A percentile compares a stretch with the other conserved stretches of the same genome.
Evolutionary conservation across 2,888 invertebrate genomes (phyloP).

Genomic region (Ornithoptera alexandrae): DNA sequence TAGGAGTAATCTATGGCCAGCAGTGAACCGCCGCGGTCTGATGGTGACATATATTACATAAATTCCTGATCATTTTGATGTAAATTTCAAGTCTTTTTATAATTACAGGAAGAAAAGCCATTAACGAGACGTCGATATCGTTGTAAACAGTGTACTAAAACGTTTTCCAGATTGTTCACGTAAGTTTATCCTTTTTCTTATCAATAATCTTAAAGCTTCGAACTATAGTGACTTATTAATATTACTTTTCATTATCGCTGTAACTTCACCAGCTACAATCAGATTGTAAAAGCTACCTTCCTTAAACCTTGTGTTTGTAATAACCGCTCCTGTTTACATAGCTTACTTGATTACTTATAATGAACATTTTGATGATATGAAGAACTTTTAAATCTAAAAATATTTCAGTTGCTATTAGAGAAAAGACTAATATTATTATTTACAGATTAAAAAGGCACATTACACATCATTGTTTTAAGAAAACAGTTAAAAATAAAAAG

Average conservation of each 20-base stretch:
- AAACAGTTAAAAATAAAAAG: slow-evolving; percentile 32
- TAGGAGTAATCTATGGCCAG: too few species aligned
- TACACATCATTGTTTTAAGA: slow-evolving; percentile 44
- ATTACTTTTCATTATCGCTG: too few species aligned
- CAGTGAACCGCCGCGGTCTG: too few species aligned
- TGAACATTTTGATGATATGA: background rate
- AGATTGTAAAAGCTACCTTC: too few species aligned
- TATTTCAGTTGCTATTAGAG: background rate
- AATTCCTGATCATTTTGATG: background rate
- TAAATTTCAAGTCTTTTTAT: background rate
- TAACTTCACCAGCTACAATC: too few species aligned
- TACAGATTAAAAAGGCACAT: slow-evolving; percentile 55
- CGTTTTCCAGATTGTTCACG: slow-evolving; percentile 53
- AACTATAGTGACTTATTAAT: background rate
- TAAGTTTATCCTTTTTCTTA: slow-evolving; percentile 35
- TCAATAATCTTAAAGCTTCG: background rate
- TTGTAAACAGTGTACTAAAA: slow-evolving; percentile 48
- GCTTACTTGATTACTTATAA: background rate
- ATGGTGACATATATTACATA: too few species aligned
- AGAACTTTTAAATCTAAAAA: background rate
- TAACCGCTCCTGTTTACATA: background rate
- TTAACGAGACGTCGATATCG: slow-evolving; percentile 40
- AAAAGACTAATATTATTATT: slow-evolving; percentile 25
- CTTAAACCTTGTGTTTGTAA: background rate
- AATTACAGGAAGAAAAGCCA: slow-evolving; percentile 35